Conservation (phyloP, 2,888 invertebrate genomes). For the Bellardia pandia region DNA sequence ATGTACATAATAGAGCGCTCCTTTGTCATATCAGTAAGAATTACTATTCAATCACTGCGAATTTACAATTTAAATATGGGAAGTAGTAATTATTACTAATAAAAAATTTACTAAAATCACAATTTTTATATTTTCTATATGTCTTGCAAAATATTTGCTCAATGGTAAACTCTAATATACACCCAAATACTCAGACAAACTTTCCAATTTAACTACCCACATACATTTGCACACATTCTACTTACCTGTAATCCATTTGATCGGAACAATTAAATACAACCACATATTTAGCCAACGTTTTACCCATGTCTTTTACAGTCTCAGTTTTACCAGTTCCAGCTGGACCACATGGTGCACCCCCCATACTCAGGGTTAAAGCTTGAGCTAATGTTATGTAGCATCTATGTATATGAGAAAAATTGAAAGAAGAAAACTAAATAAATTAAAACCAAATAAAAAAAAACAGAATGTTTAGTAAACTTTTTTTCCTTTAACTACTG, state of each 20-base stretch:
- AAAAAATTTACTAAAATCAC: too few species aligned
- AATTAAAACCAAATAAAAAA: conserved; percentile 46
- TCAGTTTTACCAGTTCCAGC: conserved; percentile 99
- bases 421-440: conserved; percentile 42
- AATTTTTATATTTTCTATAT: too few species aligned
- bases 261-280: conserved; percentile 99
- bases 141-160: too few species aligned
- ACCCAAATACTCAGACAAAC: conserved; percentile 42
- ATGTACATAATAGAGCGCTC: too few species aligned
- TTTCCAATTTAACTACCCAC: neutral
- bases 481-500: neutral
- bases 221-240: conserved; percentile 25
- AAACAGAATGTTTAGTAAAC: conserved; percentile 32
- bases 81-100: too few species aligned
- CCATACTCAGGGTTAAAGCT: conserved; percentile 97
- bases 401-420: conserved; percentile 84
- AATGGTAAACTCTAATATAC: neutral
- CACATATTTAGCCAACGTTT: conserved; percentile 98
- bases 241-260: conserved; percentile 96
- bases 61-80: too few species aligned
- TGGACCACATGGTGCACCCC: conserved; percentile 97
- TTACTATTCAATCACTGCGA: too few species aligned
- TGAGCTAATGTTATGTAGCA: conserved; percentile 99
- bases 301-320: conserved; percentile 99
- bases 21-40: too few species aligned